Percentiles rank a stretch among this genome's conserved stretches.
Conservation (phyloP, 2,888 invertebrate genomes). For the Drosophila quinaria region DNA sequence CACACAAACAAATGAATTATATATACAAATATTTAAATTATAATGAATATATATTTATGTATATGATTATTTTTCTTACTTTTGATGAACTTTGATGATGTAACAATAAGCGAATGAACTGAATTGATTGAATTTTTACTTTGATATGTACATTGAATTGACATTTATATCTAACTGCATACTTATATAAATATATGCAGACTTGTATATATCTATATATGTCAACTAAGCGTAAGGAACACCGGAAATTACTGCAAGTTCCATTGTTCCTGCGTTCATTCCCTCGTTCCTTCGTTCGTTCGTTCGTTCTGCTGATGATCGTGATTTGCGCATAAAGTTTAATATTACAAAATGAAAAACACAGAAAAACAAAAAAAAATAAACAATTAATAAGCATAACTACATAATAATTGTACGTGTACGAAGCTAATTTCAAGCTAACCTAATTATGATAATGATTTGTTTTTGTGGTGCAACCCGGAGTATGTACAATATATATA, state of each 20-base stretch:
- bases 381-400: constrained; percentile 50
- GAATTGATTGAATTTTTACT: constrained; percentile 75
- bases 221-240: constrained; percentile 38
- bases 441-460: constrained; percentile 71
- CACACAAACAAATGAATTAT: constrained; percentile 33
- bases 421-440: constrained; percentile 60
- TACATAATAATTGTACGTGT: constrained; percentile 51
- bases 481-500: constrained; percentile 56
- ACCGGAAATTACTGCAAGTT: constrained; percentile 63
- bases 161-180: constrained; percentile 57
- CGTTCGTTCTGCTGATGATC: constrained; percentile 82
- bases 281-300: constrained; percentile 69
- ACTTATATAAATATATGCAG: constrained; percentile 39
- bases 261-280: constrained; percentile 38
- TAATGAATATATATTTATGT: constrained; percentile 65
- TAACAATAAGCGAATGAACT: constrained; percentile 78
- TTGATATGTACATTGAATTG: constrained; percentile 71
- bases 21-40: constrained; percentile 48
- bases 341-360: constrained; percentile 35
- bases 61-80: constrained; percentile 71
- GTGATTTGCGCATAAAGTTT: constrained; percentile 76
- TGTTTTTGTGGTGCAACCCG: constrained; percentile 79
- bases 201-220: constrained; percentile 40
- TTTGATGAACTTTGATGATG: constrained; percentile 78
- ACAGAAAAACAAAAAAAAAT: constrained; percentile 11